These are phyloP conservation scores for Nebria brevicollis DNA, from an alignment of 2,888 invertebrate genomes.

Conservation along the genomic window DNA sequence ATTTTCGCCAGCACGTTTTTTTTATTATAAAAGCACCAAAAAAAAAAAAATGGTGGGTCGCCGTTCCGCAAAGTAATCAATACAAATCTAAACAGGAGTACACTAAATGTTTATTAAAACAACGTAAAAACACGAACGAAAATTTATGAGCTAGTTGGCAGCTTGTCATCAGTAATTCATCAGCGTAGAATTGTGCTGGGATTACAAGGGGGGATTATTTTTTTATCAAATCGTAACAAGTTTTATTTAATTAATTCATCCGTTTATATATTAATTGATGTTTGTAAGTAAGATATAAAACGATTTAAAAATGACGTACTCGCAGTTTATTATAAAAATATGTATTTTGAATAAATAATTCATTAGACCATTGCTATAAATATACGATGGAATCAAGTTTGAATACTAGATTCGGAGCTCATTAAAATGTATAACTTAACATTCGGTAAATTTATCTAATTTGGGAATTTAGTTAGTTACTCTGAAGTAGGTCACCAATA, in stretches of 20 bases:
- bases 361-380: background rate
- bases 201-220: background rate
- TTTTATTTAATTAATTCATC: too few species aligned
- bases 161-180: constrained; percentile 16
- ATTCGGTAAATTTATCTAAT: constrained; percentile 45
- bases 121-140: constrained; percentile 9
- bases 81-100: constrained; percentile 10
- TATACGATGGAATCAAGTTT: background rate
- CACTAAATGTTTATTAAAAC: constrained; percentile 21
- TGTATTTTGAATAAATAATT: too few species aligned
- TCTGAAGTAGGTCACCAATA: constrained; percentile 33
- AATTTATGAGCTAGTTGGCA: constrained; percentile 18
- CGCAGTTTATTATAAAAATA: too few species aligned
- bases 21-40: too few species aligned
- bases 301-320: too few species aligned
- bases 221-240: background rate
- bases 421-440: constrained; percentile 43
- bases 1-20: background rate
- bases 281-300: too few species aligned
- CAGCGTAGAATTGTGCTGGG: background rate
- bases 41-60: background rate
- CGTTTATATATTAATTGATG: too few species aligned
- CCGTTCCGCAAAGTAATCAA: constrained; percentile 7
- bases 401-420: constrained; percentile 34
- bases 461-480: constrained; percentile 29